Evolutionary conservation across 37 sponge, comb jelly and placozoan species (phyloP).

Genomic region (Geodia barretti): DNA sequence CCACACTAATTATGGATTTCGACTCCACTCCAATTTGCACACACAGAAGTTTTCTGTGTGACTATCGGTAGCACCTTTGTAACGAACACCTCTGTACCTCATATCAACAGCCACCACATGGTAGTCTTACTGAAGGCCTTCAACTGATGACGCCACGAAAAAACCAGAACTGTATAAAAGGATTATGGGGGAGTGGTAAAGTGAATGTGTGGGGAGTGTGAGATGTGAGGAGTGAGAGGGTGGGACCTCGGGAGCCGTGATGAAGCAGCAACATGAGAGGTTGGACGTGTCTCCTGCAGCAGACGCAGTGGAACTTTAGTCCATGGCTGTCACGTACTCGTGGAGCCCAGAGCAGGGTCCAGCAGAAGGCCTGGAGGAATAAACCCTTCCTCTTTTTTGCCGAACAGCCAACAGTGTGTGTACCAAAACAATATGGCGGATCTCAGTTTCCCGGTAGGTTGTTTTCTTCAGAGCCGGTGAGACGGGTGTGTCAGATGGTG

Average conservation of each 20-base stretch:
- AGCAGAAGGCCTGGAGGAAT: slow-evolving; percentile 1
- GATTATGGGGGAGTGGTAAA: not conserved
- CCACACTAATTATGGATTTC: no score
- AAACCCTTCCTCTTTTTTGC: not conserved
- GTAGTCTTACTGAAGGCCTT: slow-evolving; percentile 78
- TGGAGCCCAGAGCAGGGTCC: slow-evolving; percentile 39
- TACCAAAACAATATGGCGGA: not conserved
- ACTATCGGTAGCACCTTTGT: no score
- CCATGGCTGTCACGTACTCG: slow-evolving; percentile 53
- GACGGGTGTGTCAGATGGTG: not conserved
- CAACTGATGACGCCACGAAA: slow-evolving; percentile 88
- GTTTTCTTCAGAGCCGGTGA: slow-evolving; percentile 15
- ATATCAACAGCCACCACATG: slow-evolving; percentile 83
- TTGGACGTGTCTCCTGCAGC: slow-evolving; percentile 9
- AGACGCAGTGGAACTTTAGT: slow-evolving; percentile 51
- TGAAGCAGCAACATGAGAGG: slow-evolving; percentile 62
- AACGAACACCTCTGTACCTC: no score
- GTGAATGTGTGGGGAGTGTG: not conserved
- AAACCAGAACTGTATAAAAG: slow-evolving; percentile 75
- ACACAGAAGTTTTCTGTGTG: no score
- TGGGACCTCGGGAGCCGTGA: slow-evolving; percentile 51
- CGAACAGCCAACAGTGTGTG: no score
- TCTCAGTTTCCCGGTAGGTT: not conserved
- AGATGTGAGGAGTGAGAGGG: not conserved
- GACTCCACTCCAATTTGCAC: no score